Percentiles rank a stretch among this genome's conserved stretches.
Conservation (phyloP, 2,113 vertebrate species). For the Burhinus oedicnemus region DNA sequence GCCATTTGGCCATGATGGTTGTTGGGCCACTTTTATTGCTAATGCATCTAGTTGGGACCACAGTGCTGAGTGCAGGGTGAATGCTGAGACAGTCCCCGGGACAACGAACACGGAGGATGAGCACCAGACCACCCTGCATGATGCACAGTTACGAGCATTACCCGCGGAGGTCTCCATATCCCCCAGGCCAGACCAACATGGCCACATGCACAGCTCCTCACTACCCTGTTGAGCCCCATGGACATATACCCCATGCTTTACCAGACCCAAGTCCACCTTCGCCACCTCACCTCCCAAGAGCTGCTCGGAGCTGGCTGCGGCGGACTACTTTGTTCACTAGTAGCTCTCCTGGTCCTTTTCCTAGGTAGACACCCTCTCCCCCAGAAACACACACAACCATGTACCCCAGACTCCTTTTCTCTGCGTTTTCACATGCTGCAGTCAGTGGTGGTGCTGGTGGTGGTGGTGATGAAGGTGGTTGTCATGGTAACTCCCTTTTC, state of each 20-base stretch:
- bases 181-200: neutral
- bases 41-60: neutral
- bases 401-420: neutral
- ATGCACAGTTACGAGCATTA: neutral
- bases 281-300: neutral
- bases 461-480: slow-evolving; percentile 39
- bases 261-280: neutral
- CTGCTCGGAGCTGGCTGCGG: neutral
- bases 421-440: neutral
- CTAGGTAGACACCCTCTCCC: neutral
- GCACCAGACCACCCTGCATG: fast-evolving
- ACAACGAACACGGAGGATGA: fast-evolving
- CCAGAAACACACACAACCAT: neutral
- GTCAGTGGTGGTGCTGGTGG: neutral
- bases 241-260: neutral
- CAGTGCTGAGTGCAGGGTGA: neutral
- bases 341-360: neutral
- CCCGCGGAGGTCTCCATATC: neutral
- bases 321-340: neutral
- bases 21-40: neutral
- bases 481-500: slow-evolving; percentile 64
- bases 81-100: neutral
- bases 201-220: neutral
- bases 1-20: neutral
- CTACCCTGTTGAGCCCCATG: neutral